Base-by-base conservation (phyloP, 2,113 vertebrate species). In the Oncorhynchus keta region DNA sequence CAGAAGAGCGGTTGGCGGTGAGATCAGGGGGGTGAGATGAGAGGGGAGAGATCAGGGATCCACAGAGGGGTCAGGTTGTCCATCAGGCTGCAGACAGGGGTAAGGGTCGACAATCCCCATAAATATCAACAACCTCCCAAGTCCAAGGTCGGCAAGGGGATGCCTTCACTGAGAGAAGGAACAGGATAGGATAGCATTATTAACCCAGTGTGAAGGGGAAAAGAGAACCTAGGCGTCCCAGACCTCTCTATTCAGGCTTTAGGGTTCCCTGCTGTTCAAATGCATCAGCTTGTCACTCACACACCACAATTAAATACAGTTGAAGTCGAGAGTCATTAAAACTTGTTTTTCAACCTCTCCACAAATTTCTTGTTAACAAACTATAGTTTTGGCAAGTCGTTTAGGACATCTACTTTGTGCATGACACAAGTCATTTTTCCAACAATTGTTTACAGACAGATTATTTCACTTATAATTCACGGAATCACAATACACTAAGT, bases 1-100 rank as follows among this genome's bases (percentile, higher is more conserved):
- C 76, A 71, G 70, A 84, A 72, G 70, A 67, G 59, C 66, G 80
- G 84, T 84, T 81, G 83, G 62, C 9, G 30, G 28, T 32, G 35
- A 13, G 68, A 45, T 48, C 39, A 48, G 20, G 39, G 39, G 39
- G 9, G 39, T 45, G 39, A 11, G 32, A 12, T 8, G n/a, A 22
- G 39, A 45, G 9, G 18, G 35, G 32, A 39, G 39, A 45, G 8
- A 45, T 45, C 39, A 45, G 39, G 68, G 39, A 48, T 18, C 2
- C 18, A 18, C 16, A 20, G 30, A 30, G 5, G 30, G 30, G 28
- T 68, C 66, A 32, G 16, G 18, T 3, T 45, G 72, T 76, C 65
- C 74, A 59, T 64, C 70, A 57, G 20, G 51, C 72, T 26, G 26
- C 78, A 82, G 81, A 73, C 68, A 62, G 59, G 71, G 35, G 73